A percentile compares a stretch with the other conserved stretches of the same genome.
These are phyloP conservation scores for Limnephilus rhombicus DNA, from an alignment of 2,888 invertebrate genomes.

Conservation along the genomic window DNA sequence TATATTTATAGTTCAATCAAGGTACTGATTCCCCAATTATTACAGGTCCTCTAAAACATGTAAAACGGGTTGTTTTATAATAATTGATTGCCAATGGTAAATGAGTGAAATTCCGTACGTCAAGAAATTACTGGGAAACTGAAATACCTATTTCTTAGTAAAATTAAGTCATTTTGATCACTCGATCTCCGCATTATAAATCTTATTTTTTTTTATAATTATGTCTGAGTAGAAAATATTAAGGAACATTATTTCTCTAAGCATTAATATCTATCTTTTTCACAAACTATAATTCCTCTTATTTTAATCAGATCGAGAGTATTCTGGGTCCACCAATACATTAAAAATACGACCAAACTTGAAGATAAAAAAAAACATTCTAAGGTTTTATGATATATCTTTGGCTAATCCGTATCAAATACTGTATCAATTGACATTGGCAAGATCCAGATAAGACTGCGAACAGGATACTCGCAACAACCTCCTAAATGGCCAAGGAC, in stretches of 20 bases:
- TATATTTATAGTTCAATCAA: no score
- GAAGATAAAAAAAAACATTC: not conserved
- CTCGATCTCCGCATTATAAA: not conserved
- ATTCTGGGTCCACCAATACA: not conserved
- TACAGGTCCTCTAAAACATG: no score
- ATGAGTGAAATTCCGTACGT: no score
- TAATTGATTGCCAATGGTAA: no score
- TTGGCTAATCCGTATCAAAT: not conserved
- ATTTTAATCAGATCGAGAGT: not conserved
- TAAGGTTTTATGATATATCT: not conserved
- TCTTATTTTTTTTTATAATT: not conserved
- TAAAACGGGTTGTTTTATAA: not conserved
- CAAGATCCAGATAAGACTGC: not conserved
- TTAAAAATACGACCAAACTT: not conserved
- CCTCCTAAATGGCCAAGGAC: slow-evolving; percentile 14
- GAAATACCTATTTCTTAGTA: not conserved
- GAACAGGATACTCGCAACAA: slow-evolving; percentile 6
- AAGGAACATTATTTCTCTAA: not conserved
- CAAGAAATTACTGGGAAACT: not conserved
- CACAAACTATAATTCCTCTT: not conserved
- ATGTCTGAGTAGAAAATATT: not conserved
- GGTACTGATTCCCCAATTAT: no score
- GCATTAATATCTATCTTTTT: not conserved
- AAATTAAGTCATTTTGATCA: not conserved
- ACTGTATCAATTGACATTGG: not conserved